phyloP scores from a whole-genome alignment of 2,888 invertebrate genomes.

The Acleris laterana region DNA sequence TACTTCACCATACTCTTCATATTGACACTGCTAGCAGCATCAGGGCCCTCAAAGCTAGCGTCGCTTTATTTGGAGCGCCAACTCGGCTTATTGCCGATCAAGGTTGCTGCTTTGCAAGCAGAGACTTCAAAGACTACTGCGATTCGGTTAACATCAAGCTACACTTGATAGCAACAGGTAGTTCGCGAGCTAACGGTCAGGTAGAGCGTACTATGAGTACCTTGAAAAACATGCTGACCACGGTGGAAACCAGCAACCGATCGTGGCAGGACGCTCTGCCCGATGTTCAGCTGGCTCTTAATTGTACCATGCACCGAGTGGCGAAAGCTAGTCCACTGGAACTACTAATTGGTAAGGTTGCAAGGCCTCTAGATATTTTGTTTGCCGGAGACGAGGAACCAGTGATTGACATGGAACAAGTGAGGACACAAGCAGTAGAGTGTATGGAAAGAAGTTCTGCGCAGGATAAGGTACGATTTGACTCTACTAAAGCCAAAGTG shows the following conservation, averaged over 20 bases:
- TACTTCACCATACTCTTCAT: constrained; percentile 37
- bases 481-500: constrained; percentile 7
- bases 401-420: neutral
- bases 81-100: no score
- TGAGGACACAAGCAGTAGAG: neutral
- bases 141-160: no score
- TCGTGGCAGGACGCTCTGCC: constrained; percentile 20
- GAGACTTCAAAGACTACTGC: no score
- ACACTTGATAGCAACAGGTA: constrained; percentile 13
- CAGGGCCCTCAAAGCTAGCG: no score
- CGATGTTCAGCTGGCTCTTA: constrained; percentile 18
- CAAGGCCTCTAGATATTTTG: constrained; percentile 1
- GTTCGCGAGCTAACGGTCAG: constrained; percentile 25
- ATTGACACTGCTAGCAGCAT: no score
- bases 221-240: constrained; percentile 21
- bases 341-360: constrained; percentile 19
- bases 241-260: neutral
- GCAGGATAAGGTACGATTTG: constrained; percentile 6
- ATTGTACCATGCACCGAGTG: constrained; percentile 14
- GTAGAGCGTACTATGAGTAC: constrained; percentile 27
- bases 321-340: constrained; percentile 15
- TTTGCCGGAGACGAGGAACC: neutral
- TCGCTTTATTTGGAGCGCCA: no score
- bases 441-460: neutral
- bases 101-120: no score